A percentile compares a stretch with the other conserved stretches of the same genome.
Evolutionary conservation across 2,888 invertebrate genomes (phyloP).

Genomic region (Melieria crassipennis): DNA sequence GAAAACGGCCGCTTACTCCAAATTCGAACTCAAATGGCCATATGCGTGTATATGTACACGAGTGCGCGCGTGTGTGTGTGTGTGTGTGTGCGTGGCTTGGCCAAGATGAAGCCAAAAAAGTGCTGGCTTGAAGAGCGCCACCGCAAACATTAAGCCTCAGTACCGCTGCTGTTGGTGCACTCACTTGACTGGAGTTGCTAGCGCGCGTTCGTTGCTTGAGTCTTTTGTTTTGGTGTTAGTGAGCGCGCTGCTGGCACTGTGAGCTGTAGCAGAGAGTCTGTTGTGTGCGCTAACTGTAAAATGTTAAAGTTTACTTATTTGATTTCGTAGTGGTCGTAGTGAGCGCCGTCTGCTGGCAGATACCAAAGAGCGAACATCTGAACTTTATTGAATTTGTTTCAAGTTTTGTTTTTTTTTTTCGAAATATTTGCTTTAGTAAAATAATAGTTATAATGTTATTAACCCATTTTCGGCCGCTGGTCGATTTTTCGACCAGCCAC

Average conservation of each 20-base stretch:
- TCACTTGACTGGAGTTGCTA: neutral
- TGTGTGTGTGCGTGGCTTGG: neutral
- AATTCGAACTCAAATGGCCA: conserved; percentile 20
- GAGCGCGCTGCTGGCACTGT: neutral
- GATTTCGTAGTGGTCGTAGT: too few relatives aligned
- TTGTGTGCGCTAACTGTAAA: neutral
- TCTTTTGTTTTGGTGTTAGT: conserved; percentile 39
- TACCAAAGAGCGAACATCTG: too few relatives aligned
- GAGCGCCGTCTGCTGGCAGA: too few relatives aligned
- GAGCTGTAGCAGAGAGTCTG: neutral
- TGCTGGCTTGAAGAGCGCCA: neutral
- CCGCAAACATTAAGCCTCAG: neutral
- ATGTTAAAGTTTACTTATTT: too few relatives aligned
- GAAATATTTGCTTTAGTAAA: too few relatives aligned
- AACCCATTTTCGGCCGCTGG: too few relatives aligned
- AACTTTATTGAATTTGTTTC: too few relatives aligned
- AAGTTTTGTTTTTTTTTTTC: too few relatives aligned
- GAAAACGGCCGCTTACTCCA: conserved; percentile 24
- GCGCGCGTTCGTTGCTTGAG: conserved; percentile 42
- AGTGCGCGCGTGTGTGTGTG: neutral
- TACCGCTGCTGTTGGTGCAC: neutral
- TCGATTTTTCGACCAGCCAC: too few relatives aligned
- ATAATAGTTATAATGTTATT: too few relatives aligned
- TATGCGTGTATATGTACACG: neutral
- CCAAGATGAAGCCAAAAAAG: conserved; percentile 29